Percentiles rank a stretch among this genome's conserved stretches.
Evolutionary conservation across 2,797 vertebrate genomes (phyloP).

Genomic region (Chelmon rostratus): DNA sequence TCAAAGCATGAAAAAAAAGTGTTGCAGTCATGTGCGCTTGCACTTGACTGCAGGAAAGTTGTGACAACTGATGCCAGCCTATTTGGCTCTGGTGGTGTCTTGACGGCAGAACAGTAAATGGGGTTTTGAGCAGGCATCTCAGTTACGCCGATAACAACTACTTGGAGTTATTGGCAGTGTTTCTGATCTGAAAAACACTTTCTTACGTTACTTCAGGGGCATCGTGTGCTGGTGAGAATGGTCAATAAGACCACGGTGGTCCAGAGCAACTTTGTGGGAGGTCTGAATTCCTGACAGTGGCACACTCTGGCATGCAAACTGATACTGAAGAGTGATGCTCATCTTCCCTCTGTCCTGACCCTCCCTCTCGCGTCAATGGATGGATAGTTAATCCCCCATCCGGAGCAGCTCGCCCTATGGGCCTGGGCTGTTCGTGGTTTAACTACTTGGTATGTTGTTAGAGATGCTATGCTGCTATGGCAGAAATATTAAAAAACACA

Average conservation of each 20-base stretch:
- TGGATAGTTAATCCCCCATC: neutral
- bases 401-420: neutral
- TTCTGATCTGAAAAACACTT: neutral
- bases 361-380: neutral
- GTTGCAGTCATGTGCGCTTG: too few species aligned
- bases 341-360: neutral
- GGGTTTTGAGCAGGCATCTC: too few species aligned
- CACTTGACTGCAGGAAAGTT: too few species aligned
- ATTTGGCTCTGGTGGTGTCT: too few species aligned
- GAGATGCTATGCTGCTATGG: too few species aligned
- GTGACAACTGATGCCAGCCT: too few species aligned
- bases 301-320: neutral
- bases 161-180: neutral
- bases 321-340: neutral
- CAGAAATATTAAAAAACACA: conserved; percentile 17
- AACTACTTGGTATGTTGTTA: too few species aligned
- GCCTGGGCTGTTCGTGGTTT: neutral
- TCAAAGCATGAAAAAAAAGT: too few species aligned
- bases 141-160: too few species aligned
- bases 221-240: neutral
- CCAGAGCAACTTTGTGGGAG: neutral
- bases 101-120: too few species aligned
- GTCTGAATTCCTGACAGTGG: neutral
- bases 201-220: too few species aligned
- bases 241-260: neutral